Evolutionary conservation across 1,140 invertebrate genomes (phyloP), one percentile per base, ranked within the genome.

Genomic region (Harlomillsia oculata): DNA sequence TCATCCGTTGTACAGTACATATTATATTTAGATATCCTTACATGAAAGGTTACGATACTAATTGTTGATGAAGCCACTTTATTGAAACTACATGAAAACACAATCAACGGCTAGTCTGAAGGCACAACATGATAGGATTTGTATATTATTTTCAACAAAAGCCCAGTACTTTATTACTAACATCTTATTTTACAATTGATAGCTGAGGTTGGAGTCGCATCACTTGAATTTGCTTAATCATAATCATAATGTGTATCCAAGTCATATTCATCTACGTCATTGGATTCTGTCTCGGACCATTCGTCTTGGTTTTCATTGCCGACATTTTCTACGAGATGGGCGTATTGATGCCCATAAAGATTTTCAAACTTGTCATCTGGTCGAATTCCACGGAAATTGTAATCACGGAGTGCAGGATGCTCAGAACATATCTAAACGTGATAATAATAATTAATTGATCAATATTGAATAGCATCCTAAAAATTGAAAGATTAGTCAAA

Each of bases 371-470:
- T 14, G 6, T 25, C 34, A 32, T 63, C 62, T 3, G 62, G 43
- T 13, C 52, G 32, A 34, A 34, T 14, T 13, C 53, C 62, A n/a
- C 57, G n/a, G 29, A 56, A 53, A 28, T 63, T 37, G 26, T 53
- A 63, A 34, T 56, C 46, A n/a, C 30, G 21, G 5, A 63, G 28
- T 16, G 30, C 28, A 5, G 62, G 62, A 41, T 63, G 39, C 18
- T 54, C 53, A 23, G 30, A 23, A 26, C 57, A 63, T 26, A 63
- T 63, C 62, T 63, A 28, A 32, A 41, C 20, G 21, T 18, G 3
- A 36, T 37, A 34, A 25, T 11, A 34, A 29, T 18, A 1, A 48
- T n/a, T 3, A 11, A 13, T 5, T 32, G 6, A 45, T 43, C 36
- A 46, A 46, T 16, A 53, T 14, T 43, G 30, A 45, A 32, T 14